Base-by-base conservation (phyloP, 2,888 invertebrate species). In the Diplazon laetatorius region DNA sequence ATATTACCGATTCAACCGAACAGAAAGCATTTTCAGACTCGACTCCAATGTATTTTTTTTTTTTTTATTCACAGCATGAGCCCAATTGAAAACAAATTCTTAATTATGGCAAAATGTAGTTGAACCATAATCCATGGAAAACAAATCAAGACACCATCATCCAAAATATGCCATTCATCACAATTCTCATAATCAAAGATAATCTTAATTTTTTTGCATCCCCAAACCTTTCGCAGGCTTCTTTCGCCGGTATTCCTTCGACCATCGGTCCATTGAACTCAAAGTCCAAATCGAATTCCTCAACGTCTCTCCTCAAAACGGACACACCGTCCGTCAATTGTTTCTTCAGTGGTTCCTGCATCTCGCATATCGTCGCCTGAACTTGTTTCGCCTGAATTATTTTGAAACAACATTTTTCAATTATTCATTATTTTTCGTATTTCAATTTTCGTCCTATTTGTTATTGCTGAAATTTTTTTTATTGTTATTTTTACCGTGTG, bases 211-310 rank as follows among this genome's bases (percentile, higher is more conserved):
- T n/a, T 46, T 59, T 44, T 25, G 20, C 6, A 16, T 12, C 2
- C 4, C 30, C 30, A 6, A 89, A 94, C 92, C 96, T 93, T 89
- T 97, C 97, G 84, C 96, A 96, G 18, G 97, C 97, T 91, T 97
- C 97, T 83, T 95, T 93, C 0, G 97, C 97, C 0, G 95, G 92
- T 30, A 98, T 93, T 0, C 96, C 97, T 4, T 95, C 94, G 0
- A 95, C 94, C 97, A 97, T 96, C 0, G 98, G 98, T 0, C 98
- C 98, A 86, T 93, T 94, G n/a, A 91, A 85, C 14, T 95, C 95
- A 87, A 95, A 96, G 85, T 96, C 96, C 0, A 87, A 87, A 86
- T 96, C 95, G 85, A 96, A 96, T 72, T 93, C 92, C 22, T 93
- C 89, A 1, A 96, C 95, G 76, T 95, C 95, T 16, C 91, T 89